Base-by-base conservation (phyloP, 1,140 invertebrate genomes). In the Dreissena rostriformis region DNA sequence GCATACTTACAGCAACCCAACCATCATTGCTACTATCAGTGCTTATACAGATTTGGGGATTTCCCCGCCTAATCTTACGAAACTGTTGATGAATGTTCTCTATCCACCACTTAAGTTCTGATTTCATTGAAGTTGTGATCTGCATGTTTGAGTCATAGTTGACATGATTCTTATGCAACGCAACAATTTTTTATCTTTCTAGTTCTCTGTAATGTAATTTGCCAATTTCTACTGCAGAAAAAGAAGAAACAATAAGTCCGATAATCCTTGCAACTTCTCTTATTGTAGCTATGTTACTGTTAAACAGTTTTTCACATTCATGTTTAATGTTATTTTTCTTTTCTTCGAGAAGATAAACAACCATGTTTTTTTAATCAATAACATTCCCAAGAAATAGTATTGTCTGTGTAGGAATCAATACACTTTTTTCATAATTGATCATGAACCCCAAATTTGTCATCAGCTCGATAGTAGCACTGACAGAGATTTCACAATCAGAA, bases 381-480 rank as follows among this genome's bases (percentile, higher is more conserved):
- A 63, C 26, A 66, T 77, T 77, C n/a, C 75, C 75, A 24, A 77
- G 53, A 39, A 76, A 76, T 11, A 61, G 63, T 22, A 76, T 63
- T 65, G 39, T 76, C 26, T 22, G 39, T 19, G 55, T 61, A 29
- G 74, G 74, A 65, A 76, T 61, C 15, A 76, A 52, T 19, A 65
- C 28, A 19, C 29, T 65, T 39, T 76, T 76, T 29, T 65, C 74
- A 76, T 68, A 4, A 70, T 81, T 67, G 19, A 80, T 63, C 14
- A 82, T 70, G 81, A 86, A 88, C 26, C 82, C 87, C 22, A 83
- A 53, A 49, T 74, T 39, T 52, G 66, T 24, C 10, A 88, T 68
- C 19, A 68, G n/a, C 14, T 70, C 7, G 39, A 55, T 57, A 55
- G 87, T 88, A 15, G 11, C 67, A 17, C n/a, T 74, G 1, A 88